phyloP scores from a whole-genome alignment of 2,797 vertebrate species.

The Sphenopsis melanotis region DNA sequence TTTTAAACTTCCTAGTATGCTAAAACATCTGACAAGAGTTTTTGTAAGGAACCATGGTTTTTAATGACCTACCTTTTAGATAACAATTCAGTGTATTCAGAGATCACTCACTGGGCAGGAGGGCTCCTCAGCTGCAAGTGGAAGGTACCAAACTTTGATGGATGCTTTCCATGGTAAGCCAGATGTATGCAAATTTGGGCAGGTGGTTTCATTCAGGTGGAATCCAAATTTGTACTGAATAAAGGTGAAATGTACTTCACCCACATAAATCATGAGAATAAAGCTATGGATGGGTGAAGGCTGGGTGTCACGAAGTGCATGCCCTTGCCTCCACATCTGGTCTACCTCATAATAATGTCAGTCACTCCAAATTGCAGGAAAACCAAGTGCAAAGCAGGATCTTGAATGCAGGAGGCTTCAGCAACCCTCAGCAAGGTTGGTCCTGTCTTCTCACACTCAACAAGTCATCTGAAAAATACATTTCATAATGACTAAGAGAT shows the following conservation, averaged over 20 bases:
- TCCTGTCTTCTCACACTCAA: not conserved
- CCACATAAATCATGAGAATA: not conserved
- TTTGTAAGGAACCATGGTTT: fast-evolving
- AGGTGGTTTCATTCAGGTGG: not conserved
- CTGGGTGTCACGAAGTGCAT: not conserved
- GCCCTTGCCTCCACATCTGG: not conserved
- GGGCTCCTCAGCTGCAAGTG: not conserved
- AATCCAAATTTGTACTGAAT: slow-evolving; percentile 52
- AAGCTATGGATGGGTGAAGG: not conserved
- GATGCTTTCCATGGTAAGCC: not conserved
- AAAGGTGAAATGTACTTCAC: slow-evolving; percentile 16
- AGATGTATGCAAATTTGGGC: not conserved
- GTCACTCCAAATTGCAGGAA: not conserved
- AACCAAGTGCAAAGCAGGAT: not conserved
- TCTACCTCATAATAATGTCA: not conserved
- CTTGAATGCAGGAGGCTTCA: not conserved
- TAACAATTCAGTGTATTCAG: not conserved
- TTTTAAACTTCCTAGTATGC: not conserved
- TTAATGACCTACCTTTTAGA: not conserved
- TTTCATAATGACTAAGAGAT: not conserved
- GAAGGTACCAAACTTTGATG: not conserved
- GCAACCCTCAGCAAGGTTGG: not conserved
- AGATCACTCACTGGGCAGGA: not conserved
- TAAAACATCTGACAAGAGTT: not conserved
- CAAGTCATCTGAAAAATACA: not conserved